A percentile compares a stretch with the other conserved stretches of the same genome.
Conservation (phyloP, 2,113 vertebrate species). For the Gymnobelideus leadbeateri region DNA sequence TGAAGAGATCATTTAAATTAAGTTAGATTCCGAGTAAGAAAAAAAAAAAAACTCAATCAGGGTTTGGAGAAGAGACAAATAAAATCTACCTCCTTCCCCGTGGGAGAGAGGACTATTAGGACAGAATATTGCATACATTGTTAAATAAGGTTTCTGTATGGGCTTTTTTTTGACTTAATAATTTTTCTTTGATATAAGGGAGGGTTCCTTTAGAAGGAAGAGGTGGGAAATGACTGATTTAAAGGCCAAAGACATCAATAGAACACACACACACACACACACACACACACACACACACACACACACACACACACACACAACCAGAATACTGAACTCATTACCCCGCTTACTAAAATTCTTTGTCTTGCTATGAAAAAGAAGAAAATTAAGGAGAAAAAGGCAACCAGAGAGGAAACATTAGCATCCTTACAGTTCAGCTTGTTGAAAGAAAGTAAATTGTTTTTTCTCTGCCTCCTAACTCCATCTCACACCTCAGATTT, state of each 20-base stretch:
- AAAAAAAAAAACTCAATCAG: background rate
- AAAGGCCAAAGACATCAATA: background rate
- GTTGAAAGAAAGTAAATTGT: background rate
- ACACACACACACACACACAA: too few relatives aligned
- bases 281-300: too few relatives aligned
- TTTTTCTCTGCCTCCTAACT: background rate
- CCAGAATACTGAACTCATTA: background rate
- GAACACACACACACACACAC: background rate
- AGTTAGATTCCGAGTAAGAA: background rate
- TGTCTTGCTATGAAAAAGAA: background rate
- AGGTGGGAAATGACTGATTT: background rate
- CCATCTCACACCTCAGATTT: background rate
- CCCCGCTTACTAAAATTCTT: background rate
- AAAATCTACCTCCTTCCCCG: background rate
- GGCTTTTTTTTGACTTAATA: background rate
- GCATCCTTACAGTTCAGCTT: background rate
- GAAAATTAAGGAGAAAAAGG: background rate
- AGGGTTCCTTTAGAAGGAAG: background rate
- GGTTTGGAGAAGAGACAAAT: background rate
- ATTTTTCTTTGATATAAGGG: background rate
- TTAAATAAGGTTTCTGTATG: background rate
- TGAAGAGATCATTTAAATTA: background rate
- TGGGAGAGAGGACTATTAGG: background rate
- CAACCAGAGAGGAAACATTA: background rate
- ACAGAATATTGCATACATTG: background rate